phyloP scores from a whole-genome alignment of 1,140 invertebrate genomes.

The Drosophila cardini region DNA sequence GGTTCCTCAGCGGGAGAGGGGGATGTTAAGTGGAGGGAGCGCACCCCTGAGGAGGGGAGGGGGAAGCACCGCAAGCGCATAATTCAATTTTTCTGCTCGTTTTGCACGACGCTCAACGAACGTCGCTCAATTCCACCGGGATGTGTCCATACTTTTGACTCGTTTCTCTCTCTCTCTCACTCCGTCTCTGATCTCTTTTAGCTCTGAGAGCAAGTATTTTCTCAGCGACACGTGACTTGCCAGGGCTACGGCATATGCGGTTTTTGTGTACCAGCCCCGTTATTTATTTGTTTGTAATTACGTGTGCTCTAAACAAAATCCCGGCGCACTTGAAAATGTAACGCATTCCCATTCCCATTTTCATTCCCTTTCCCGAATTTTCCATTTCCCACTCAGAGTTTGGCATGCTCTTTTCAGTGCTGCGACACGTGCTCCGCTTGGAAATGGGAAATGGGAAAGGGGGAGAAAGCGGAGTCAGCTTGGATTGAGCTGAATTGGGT shows the following conservation, averaged over 20 bases:
- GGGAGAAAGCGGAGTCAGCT: conserved; percentile 1
- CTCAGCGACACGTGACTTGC: conserved; percentile 68
- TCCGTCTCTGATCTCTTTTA: conserved; percentile 7
- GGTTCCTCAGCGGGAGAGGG: conserved; percentile 40
- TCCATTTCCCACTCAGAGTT: conserved; percentile 1
- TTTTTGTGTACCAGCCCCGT: conserved; percentile 42
- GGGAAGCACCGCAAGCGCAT: conserved; percentile 81
- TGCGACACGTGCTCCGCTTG: conserved; percentile 29
- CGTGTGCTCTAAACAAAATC: conserved; percentile 76
- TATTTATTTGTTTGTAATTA: conserved; percentile 84
- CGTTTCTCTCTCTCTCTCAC: conserved; percentile 17
- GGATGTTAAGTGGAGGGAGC: conserved; percentile 12
- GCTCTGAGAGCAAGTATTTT: background rate
- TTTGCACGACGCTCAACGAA: conserved; percentile 76
- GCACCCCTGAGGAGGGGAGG: background rate
- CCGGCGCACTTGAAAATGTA: conserved; percentile 70
- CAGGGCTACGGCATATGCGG: conserved; percentile 53
- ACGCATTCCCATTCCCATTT: conserved; percentile 20
- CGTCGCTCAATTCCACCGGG: conserved; percentile 74
- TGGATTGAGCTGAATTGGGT: conserved; percentile 15
- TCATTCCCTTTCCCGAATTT: background rate
- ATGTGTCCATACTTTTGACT: conserved; percentile 22
- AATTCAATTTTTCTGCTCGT: conserved; percentile 85
- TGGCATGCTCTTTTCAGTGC: conserved; percentile 42
- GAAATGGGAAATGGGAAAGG: conserved; percentile 7